A percentile compares a stretch with the other conserved stretches of the same genome.
These are phyloP conservation scores for Cinara cedri DNA, from an alignment of 2,888 invertebrate species.

Conservation along the genomic window DNA sequence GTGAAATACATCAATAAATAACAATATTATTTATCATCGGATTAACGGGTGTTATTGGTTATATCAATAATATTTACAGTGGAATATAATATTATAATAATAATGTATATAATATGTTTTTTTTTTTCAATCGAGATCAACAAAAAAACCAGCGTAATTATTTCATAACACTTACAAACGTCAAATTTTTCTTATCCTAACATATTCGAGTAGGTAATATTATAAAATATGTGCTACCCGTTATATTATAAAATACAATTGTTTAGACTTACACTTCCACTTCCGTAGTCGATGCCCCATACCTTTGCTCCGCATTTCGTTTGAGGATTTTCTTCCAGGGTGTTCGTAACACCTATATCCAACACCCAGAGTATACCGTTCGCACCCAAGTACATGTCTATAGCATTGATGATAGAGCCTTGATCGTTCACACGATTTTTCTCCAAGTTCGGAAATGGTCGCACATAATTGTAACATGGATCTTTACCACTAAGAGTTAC, in stretches of 20 bases:
- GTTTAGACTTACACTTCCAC: neutral
- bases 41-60: no score
- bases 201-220: no score
- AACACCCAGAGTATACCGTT: neutral
- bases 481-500: slow-evolving; percentile 1
- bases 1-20: no score
- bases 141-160: no score
- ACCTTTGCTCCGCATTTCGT: neutral
- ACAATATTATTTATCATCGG: no score
- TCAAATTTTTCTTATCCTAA: no score
- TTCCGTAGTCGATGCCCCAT: neutral
- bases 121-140: no score
- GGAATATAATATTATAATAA: no score
- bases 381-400: neutral
- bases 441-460: slow-evolving; percentile 71
- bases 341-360: neutral
- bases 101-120: no score
- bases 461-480: slow-evolving; percentile 65
- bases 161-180: no score
- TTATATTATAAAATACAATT: neutral
- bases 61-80: no score
- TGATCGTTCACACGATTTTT: slow-evolving; percentile 72
- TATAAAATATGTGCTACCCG: neutral
- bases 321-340: neutral
- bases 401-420: slow-evolving; percentile 63